Base-by-base conservation (phyloP, 2,888 invertebrate genomes). In the Pandemis cinnamomeana region DNA sequence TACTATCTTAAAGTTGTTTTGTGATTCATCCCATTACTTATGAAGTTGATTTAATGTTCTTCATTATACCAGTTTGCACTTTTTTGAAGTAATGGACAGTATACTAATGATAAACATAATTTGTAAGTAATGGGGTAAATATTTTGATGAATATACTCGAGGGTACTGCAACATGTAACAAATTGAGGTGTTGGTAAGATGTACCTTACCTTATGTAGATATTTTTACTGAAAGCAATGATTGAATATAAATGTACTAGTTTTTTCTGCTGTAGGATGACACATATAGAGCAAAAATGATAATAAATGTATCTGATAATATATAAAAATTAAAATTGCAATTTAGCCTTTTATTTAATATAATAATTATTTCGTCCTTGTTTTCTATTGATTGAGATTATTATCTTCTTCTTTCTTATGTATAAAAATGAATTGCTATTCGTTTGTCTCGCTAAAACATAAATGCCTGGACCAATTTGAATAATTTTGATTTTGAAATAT, bases 211-310 rank as follows among this genome's bases (percentile, higher is more conserved):
- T 70, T 69, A 69, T 66, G 76, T 76, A 78, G 73, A 80, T 80
- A 82, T 80, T 76, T 76, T 62, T 76, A 80, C 79, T 83, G 72
- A 82, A 83, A 85, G 81, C 83, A 84, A 87, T 85, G 76, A 83
- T 88, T 86, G 82, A 80, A 78, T 80, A 82, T 81, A 82, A 76
- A 71, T 72, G 64, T 75, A 68, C 64, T 78, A 78, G 77, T 73
- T 84, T 87, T 87, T 90, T 88, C 88, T 86, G 89, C 88, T 87
- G 88, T 91, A 91, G 91, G 86, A 84, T 82, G 85, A 86, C 83
- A 88, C 83, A 79, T 86, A 88, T 92, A 92, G 91, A 87, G 85
- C 86, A 90, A 90, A 87, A 85, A 87, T 84, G 79, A 86, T 84
- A 83, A 87, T 77, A 76, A 81, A 89, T 90, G 86, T 91, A 90